Percentiles rank a stretch among this genome's conserved stretches.
Evolutionary conservation across 2,797 vertebrate species (phyloP).

Genomic region (Masticophis lateralis): DNA sequence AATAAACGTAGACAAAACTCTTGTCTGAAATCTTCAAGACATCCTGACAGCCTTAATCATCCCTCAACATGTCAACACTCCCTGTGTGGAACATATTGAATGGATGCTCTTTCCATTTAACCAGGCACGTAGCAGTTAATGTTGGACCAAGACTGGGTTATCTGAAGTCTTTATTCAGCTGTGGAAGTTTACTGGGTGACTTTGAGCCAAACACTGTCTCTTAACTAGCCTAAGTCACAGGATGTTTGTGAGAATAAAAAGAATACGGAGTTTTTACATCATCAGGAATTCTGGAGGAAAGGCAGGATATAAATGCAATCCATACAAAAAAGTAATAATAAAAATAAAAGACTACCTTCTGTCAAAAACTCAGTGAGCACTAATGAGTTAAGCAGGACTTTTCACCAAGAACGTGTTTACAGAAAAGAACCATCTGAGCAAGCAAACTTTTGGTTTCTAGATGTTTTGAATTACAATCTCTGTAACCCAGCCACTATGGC

Average conservation of each 20-base stretch:
- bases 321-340: neutral
- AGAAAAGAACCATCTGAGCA: neutral
- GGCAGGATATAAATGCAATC: neutral
- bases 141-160: neutral
- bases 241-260: neutral
- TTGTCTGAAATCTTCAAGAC: neutral
- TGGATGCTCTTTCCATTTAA: neutral
- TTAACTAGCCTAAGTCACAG: neutral
- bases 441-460: neutral
- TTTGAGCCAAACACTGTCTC: neutral
- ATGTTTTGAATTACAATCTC: neutral
- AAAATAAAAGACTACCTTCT: neutral
- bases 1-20: neutral
- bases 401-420: neutral
- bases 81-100: conserved; percentile 16
- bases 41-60: neutral
- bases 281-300: neutral
- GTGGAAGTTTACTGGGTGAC: neutral
- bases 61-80: neutral
- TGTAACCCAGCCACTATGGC: neutral
- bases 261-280: neutral
- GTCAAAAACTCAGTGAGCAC: neutral
- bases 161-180: neutral
- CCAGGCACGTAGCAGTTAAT: neutral
- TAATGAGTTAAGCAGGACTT: neutral